Conservation (phyloP, 2,113 vertebrate species). For the Oreocharis arfaki region DNA sequence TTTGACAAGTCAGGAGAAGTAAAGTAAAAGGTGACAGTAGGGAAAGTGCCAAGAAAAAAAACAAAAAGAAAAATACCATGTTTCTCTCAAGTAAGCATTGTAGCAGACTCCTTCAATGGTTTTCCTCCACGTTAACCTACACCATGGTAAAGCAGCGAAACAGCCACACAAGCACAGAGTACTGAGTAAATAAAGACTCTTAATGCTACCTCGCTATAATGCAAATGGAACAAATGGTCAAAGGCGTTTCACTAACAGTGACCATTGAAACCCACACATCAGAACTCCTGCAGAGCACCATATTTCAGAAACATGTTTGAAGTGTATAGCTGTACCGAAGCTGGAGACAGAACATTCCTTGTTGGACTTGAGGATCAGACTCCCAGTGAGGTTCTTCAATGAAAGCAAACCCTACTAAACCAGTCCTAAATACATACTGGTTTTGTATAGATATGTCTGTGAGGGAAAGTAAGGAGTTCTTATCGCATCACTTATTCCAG, state of each 20-base stretch:
- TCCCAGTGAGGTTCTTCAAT: background rate
- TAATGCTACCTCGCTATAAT: background rate
- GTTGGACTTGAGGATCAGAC: constrained; percentile 2
- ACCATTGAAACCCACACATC: background rate
- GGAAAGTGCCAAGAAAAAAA: background rate
- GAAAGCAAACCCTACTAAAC: background rate
- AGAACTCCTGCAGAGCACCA: constrained; percentile 68
- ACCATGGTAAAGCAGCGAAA: background rate
- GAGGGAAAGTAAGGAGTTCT: background rate
- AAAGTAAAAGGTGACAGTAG: background rate
- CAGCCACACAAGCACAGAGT: constrained; percentile 7
- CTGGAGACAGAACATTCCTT: constrained; percentile 4
- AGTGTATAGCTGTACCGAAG: background rate
- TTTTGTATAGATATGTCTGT: background rate
- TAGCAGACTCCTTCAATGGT: background rate
- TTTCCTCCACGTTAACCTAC: background rate
- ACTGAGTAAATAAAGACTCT: background rate
- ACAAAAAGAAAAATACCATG: background rate
- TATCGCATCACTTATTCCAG: constrained; percentile 44
- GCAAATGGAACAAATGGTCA: background rate
- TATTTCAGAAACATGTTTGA: constrained; percentile 41
- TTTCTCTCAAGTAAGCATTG: constrained; percentile 11
- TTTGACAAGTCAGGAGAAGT: background rate
- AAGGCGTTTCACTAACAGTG: constrained; percentile 5
- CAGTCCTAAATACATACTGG: constrained; percentile 35